Base-by-base conservation (phyloP, 2,113 vertebrate genomes). In the Lepus timidus region DNA sequence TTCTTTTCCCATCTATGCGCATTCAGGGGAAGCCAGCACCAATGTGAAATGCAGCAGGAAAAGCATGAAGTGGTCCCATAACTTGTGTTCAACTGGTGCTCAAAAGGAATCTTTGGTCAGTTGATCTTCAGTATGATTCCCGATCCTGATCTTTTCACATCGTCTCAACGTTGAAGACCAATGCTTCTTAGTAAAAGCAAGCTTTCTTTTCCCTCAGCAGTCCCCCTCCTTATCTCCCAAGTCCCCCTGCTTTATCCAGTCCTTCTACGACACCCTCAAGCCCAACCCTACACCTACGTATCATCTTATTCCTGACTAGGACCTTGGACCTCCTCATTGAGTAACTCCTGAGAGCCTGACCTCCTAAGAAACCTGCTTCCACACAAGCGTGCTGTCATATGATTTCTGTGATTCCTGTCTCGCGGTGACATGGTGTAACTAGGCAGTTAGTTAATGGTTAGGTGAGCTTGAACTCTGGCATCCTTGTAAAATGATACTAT, bases 321-420 rank as follows among this genome's bases (percentile, higher is more conserved):
- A 88, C 33, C 85, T 85, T 81, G 79, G 64, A 73, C 1, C 19
- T 81, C 6, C 70, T 62, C 51, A n/a, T 70, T 85, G 33, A 82
- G 68, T 58, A 96, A 82, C 14, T 84, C 44, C 52, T 73, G n/a
- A 95, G 91, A 88, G 76, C 70, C 27, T n/a, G 36, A 90, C 36
- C 65, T 92, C 33, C 49, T 87, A 36, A 88, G 65, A 92, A 91
- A 90, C 65, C 91, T 71, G 6, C 49, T 39, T 90, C 64, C 55
- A 20, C 11, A 36, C 17, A 20, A 9, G 36, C 9, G 39, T 13
- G 4, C 12, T 22, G 23, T n/a, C 39, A 61, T 27, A 13, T 9
- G 64, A 64, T 73, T 90, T 36, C 71, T 51, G 3, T 10, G 44
- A 68, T 31, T 83, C 70, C 36, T 89, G n/a, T 81, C 61, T 70